Evolutionary conservation across 1,140 invertebrate genomes (phyloP).

Genomic region (Drosophila ercepeae): DNA sequence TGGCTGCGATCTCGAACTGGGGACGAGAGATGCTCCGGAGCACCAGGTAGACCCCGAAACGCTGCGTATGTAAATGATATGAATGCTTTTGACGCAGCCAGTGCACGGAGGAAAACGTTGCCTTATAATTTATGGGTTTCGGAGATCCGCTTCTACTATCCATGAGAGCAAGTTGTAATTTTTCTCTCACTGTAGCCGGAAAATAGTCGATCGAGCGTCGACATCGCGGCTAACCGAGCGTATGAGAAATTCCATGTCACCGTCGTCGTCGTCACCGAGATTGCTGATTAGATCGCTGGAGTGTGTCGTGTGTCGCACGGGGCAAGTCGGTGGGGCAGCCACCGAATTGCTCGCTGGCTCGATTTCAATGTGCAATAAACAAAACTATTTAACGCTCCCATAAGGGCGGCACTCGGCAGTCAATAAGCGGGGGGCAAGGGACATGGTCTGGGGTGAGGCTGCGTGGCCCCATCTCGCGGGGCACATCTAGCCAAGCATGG

Average conservation of each 20-base stretch:
- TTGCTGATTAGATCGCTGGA: constrained; percentile 75
- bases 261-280: constrained; percentile 33
- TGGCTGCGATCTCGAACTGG: constrained; percentile 20
- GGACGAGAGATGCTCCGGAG: constrained; percentile 39
- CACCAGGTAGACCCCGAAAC: constrained; percentile 45
- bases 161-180: too few relatives aligned
- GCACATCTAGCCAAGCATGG: constrained; percentile 65
- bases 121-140: too few relatives aligned
- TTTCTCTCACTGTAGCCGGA: constrained; percentile 17
- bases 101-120: constrained; percentile 12
- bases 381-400: constrained; percentile 71
- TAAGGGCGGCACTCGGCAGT: not conserved
- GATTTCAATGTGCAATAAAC: constrained; percentile 69
- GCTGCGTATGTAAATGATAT: constrained; percentile 51
- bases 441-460: not conserved
- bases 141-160: too few relatives aligned
- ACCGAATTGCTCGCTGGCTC: constrained; percentile 60
- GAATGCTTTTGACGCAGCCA: constrained; percentile 43
- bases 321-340: constrained; percentile 10
- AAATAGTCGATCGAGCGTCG: constrained; percentile 53
- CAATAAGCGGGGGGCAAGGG: constrained; percentile 1
- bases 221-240: constrained; percentile 62
- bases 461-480: constrained; percentile 22
- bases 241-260: constrained; percentile 58
- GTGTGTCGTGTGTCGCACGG: constrained; percentile 46